Base-by-base conservation (phyloP, 64 coral and sea anemone genomes). In the Montipora efflorescens region DNA sequence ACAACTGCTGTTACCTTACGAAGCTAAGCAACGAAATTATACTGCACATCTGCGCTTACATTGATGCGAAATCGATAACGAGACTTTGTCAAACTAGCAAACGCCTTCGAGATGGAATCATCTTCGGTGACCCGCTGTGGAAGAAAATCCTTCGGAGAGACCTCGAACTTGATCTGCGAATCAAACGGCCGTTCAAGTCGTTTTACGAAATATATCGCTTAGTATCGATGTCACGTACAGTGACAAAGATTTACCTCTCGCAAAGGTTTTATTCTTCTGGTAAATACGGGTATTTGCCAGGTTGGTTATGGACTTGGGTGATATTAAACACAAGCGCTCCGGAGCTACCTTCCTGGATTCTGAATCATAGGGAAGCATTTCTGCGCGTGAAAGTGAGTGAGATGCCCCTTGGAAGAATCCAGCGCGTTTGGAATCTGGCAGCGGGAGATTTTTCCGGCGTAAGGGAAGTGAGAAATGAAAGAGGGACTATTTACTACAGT, bases 281-380 rank as follows among this genome's bases (percentile, higher is more conserved):
- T 8, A 91, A 91, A 66, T 98, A 91, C 74, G 96, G 96, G 9
- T 76, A 88, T 81, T 84, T 98, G 18, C 96, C 96, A 14, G 96
- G 96, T 4, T 98, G 96, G 96, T 81, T 98, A 15, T 98, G 96
- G 96, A 98, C 96, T 21, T 98, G 96, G 96, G 79, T 89, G 53
- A 90, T 94, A 19, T 47, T 97, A 14, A 97, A 97, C 70, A 94
- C 95, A 3, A 95, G 89, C 5, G 89, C 93, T 14, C 95, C 95
- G 13, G 84, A 84, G 19, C 79, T 97, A 16, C 95, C 95, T 3
- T 78, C 82, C 1, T 97, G 95, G 95, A 92, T 97, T 91, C 74
- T 77, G 16, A 90, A 94, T 19, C 92, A 97, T 89, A 88, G 93
- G 14, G 89, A 97, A 21, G 55, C 89, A 16, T 95, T 92, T 79